Evolutionary conservation across 2,113 vertebrate genomes (phyloP).

Genomic region (Naja naja): DNA sequence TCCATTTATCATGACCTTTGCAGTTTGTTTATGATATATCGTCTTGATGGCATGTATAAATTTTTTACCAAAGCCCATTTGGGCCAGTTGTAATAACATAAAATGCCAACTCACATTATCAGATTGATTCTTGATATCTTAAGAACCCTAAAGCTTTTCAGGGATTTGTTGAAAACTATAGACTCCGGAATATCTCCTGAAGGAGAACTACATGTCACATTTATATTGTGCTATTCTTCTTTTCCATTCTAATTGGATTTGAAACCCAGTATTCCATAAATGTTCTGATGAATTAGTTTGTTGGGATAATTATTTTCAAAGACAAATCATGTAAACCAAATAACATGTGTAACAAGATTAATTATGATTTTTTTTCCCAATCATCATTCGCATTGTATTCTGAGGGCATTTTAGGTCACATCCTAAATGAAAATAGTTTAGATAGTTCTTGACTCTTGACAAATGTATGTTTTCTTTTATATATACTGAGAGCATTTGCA

Average conservation of each 20-base stretch:
- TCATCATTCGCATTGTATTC: slow-evolving; percentile 26
- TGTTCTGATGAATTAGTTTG: slow-evolving; percentile 26
- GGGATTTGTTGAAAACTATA: slow-evolving; percentile 72
- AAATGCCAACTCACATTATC: too few species aligned
- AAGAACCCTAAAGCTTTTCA: slow-evolving; percentile 77
- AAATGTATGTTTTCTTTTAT: too few species aligned
- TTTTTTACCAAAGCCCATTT: too few species aligned
- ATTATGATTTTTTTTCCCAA: neutral
- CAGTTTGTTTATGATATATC: too few species aligned
- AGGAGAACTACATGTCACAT: slow-evolving; percentile 70
- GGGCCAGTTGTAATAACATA: too few species aligned
- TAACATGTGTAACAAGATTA: slow-evolving; percentile 29
- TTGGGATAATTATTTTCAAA: slow-evolving; percentile 50
- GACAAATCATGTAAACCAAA: slow-evolving; percentile 28
- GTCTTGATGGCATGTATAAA: too few species aligned
- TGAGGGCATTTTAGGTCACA: neutral
- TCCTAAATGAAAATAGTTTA: neutral
- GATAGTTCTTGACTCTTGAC: too few species aligned
- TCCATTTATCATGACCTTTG: too few species aligned
- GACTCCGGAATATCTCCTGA: slow-evolving; percentile 66
- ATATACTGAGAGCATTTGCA: too few species aligned
- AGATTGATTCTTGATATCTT: slow-evolving; percentile 71
- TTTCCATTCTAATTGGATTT: slow-evolving; percentile 65
- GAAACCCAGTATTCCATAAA: slow-evolving; percentile 58
- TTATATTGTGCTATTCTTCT: slow-evolving; percentile 61